Conservation (phyloP, 2,113 vertebrate species). For the Gasterosteus nipponicus region DNA sequence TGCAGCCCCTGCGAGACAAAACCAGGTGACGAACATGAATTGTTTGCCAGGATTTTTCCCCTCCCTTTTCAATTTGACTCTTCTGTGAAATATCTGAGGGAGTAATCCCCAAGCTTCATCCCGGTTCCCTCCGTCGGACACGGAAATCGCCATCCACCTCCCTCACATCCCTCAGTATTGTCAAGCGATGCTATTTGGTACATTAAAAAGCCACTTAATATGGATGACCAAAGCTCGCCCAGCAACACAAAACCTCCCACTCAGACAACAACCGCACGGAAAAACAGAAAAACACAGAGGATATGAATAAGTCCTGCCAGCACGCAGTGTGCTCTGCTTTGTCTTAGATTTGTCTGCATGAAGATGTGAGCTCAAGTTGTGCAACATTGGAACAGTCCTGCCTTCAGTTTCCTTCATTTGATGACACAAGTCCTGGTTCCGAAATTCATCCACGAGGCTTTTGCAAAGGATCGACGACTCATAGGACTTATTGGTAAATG, state of each 20-base stretch:
- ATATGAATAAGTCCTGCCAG: slow-evolving; percentile 40
- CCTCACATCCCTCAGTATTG: slow-evolving; percentile 63
- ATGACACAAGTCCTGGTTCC: slow-evolving; percentile 1
- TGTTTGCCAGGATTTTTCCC: slow-evolving; percentile 75
- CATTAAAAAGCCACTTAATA: slow-evolving; percentile 78
- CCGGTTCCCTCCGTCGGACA: slow-evolving; percentile 67
- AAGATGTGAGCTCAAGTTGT: slow-evolving; percentile 26
- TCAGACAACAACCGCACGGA: slow-evolving; percentile 55
- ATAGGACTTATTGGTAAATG: neutral
- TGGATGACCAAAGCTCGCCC: slow-evolving; percentile 72
- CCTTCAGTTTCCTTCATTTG: neutral
- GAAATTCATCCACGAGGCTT: neutral
- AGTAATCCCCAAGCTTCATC: slow-evolving; percentile 77
- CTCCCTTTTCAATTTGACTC: slow-evolving; percentile 78
- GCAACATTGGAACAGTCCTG: slow-evolving; percentile 2
- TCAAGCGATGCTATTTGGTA: slow-evolving; percentile 64
- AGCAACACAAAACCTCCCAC: slow-evolving; percentile 72
- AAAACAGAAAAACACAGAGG: slow-evolving; percentile 44
- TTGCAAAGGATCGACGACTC: neutral
- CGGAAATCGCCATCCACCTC: slow-evolving; percentile 68
- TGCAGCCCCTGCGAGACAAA: slow-evolving; percentile 63
- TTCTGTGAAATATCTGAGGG: slow-evolving; percentile 72
- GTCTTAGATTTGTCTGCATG: slow-evolving; percentile 26
- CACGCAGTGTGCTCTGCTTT: slow-evolving; percentile 16
- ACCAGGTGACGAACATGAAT: slow-evolving; percentile 82